phyloP scores from a whole-genome alignment of 2,888 invertebrate species.

The Clunio marinus region DNA sequence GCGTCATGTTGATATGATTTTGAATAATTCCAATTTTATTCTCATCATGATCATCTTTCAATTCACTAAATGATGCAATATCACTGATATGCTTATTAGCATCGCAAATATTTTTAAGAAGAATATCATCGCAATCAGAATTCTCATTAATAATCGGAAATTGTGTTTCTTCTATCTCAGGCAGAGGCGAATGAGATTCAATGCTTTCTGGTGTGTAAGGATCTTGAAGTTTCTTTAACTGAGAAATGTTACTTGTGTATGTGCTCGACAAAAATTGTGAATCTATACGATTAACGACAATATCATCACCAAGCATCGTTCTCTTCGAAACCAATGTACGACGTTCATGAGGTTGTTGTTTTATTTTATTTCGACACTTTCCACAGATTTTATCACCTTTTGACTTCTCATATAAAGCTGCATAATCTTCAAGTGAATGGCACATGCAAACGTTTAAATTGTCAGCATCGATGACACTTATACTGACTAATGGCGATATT shows the following conservation, averaged over 20 bases:
- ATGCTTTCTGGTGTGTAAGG: constrained; percentile 81
- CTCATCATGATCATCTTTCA: constrained; percentile 40
- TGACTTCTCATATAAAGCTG: constrained; percentile 12
- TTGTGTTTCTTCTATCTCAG: constrained; percentile 51
- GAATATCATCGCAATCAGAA: constrained; percentile 45
- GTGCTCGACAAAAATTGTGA: constrained; percentile 52
- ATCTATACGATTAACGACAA: constrained; percentile 57
- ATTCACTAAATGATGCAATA: constrained; percentile 34
- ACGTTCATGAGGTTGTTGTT: constrained; percentile 45
- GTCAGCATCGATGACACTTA: constrained; percentile 56
- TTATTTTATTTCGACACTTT: constrained; percentile 47
- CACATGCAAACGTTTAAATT: constrained; percentile 48
- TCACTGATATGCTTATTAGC: constrained; percentile 40
- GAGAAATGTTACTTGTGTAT: constrained; percentile 30
- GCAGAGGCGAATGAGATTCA: constrained; percentile 68
- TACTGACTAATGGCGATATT: constrained; percentile 46
- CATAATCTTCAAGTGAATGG: constrained; percentile 39
- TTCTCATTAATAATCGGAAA: constrained; percentile 25
- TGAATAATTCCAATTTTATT: constrained; percentile 32
- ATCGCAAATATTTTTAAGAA: constrained; percentile 43
- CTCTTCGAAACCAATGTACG: constrained; percentile 48
- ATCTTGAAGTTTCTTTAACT: constrained; percentile 53
- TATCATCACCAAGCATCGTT: constrained; percentile 47
- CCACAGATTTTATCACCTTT: constrained; percentile 45
- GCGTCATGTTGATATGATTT: constrained; percentile 40